Evolutionary conservation across 2,888 invertebrate species (phyloP).

Genomic region (Plusia festucae): DNA sequence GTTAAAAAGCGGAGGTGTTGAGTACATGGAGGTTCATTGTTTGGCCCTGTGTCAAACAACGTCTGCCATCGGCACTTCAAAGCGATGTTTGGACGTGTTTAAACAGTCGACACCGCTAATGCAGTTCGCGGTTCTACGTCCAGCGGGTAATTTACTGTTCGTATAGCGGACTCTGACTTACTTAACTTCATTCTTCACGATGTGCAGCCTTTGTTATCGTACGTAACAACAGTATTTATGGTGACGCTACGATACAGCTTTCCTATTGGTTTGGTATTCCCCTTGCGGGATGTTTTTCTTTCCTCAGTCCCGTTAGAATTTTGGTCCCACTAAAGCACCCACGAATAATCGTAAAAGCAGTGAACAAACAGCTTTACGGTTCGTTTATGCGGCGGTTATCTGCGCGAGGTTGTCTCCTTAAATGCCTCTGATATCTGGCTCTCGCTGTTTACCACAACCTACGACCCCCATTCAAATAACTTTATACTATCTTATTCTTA

Average conservation of each 20-base stretch:
- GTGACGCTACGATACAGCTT: constrained; percentile 35
- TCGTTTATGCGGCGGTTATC: constrained; percentile 73
- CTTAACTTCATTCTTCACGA: constrained; percentile 47
- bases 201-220: constrained; percentile 38
- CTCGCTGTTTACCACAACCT: constrained; percentile 59
- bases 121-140: constrained; percentile 70
- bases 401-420: constrained; percentile 62
- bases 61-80: constrained; percentile 78
- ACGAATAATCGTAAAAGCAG: constrained; percentile 72
- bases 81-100: constrained; percentile 72
- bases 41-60: constrained; percentile 79
- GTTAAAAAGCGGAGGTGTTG: constrained; percentile 83
- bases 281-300: constrained; percentile 54
- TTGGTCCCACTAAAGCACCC: constrained; percentile 62
- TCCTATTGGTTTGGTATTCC: constrained; percentile 44
- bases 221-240: constrained; percentile 26
- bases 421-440: constrained; percentile 61
- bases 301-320: constrained; percentile 38
- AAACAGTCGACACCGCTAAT: constrained; percentile 81
- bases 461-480: constrained; percentile 60
- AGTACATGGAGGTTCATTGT: constrained; percentile 80
- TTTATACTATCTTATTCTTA: constrained; percentile 48
- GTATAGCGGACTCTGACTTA: constrained; percentile 49
- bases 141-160: constrained; percentile 53
- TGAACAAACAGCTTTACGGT: constrained; percentile 75